These are phyloP conservation scores for Perizoma flavofasciatum DNA, from an alignment of 2,888 invertebrate species.

Conservation along the genomic window DNA sequence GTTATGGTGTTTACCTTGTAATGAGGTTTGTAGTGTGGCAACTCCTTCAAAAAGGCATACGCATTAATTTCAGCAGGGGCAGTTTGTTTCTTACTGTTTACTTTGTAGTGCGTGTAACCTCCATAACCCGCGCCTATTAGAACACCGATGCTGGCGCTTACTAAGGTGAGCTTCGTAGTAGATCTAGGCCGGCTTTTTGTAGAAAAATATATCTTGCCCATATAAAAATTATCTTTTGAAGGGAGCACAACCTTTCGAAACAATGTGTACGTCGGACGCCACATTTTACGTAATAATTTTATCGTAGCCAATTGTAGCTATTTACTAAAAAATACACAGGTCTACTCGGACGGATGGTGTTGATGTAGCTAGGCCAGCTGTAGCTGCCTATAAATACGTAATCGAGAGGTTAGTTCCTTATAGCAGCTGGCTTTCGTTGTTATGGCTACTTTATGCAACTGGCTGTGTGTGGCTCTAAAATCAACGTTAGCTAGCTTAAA, in stretches of 20 bases:
- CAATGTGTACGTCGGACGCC: conserved; percentile 67
- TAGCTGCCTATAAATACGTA: too few relatives aligned
- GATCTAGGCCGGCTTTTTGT: conserved; percentile 67
- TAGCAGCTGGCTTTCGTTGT: too few relatives aligned
- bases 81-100: conserved; percentile 63
- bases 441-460: too few relatives aligned
- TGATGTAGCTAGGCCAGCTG: too few relatives aligned
- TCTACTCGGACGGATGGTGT: too few relatives aligned
- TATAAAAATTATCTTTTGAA: conserved; percentile 57
- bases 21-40: conserved; percentile 80
- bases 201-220: conserved; percentile 61
- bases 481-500: too few relatives aligned
- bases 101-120: conserved; percentile 78
- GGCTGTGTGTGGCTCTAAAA: too few relatives aligned
- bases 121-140: conserved; percentile 82
- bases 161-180: conserved; percentile 78
- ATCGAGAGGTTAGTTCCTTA: too few relatives aligned
- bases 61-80: conserved; percentile 64
- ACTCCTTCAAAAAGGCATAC: conserved; percentile 69
- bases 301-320: too few relatives aligned
- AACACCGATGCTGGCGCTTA: conserved; percentile 85
- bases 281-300: conserved; percentile 60
- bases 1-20: conserved; percentile 65
- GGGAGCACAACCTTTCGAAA: conserved; percentile 63
- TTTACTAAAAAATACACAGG: background rate